phyloP scores from a whole-genome alignment of 2,797 vertebrate species.

The Sebastes cheni region DNA sequence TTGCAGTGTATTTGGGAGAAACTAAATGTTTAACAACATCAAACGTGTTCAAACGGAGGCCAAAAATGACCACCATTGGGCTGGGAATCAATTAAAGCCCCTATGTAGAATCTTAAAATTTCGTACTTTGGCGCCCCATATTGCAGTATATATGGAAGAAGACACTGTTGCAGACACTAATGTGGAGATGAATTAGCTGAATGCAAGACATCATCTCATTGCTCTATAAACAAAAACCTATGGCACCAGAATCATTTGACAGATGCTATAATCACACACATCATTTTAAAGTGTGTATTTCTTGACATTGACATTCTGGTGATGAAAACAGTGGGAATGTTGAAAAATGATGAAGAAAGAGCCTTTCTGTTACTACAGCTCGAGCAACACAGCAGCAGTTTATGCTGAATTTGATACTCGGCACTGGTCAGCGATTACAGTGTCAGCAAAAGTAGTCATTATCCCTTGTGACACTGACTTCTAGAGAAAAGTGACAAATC shows the following conservation, averaged over 20 bases:
- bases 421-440: neutral
- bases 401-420: neutral
- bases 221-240: neutral
- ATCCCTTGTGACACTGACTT: neutral
- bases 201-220: neutral
- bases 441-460: too few species aligned
- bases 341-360: neutral
- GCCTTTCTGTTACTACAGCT: neutral
- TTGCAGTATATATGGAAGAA: neutral
- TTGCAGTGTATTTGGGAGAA: neutral
- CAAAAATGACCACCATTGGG: neutral
- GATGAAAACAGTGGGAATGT: neutral
- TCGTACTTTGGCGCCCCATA: neutral
- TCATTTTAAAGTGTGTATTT: neutral
- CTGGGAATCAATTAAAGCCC: neutral
- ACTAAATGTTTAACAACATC: neutral
- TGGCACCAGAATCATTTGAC: neutral
- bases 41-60: neutral
- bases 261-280: too few species aligned
- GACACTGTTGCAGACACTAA: neutral
- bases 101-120: neutral
- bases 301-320: neutral
- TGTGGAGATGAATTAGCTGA: neutral
- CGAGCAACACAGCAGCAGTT: neutral
- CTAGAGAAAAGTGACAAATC: neutral